Evolutionary conservation across 2,797 vertebrate species (phyloP).

Genomic region (Amphiprion clarkii): DNA sequence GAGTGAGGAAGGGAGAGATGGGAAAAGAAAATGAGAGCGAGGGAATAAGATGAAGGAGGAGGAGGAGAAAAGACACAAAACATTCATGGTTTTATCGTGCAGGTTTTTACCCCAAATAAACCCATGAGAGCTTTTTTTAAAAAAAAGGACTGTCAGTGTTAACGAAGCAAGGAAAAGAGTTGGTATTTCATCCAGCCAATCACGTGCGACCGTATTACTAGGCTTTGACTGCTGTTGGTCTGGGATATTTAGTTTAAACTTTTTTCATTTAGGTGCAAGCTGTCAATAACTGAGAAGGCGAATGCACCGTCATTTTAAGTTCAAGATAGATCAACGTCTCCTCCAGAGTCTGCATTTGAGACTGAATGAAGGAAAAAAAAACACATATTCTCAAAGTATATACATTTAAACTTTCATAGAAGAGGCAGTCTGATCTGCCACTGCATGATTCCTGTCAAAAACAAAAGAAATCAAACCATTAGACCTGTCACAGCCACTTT

Average conservation of each 20-base stretch:
- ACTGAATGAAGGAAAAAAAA: slow-evolving; percentile 69
- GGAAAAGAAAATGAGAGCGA: slow-evolving; percentile 53
- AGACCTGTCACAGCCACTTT: slow-evolving; percentile 75
- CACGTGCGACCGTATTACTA: slow-evolving; percentile 39
- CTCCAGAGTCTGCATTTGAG: slow-evolving; percentile 65
- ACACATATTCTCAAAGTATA: slow-evolving; percentile 70
- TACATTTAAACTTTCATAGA: slow-evolving; percentile 73
- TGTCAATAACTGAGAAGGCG: slow-evolving; percentile 58
- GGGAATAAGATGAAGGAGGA: slow-evolving; percentile 67
- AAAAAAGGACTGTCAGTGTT: slow-evolving; percentile 56
- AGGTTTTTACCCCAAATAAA: slow-evolving; percentile 60
- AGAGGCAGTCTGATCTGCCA: slow-evolving; percentile 77
- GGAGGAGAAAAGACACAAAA: slow-evolving; percentile 62
- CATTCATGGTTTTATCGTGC: slow-evolving; percentile 62
- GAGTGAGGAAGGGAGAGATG: slow-evolving; percentile 51
- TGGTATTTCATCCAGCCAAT: slow-evolving; percentile 61
- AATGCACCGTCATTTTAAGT: slow-evolving; percentile 63
- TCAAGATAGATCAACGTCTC: slow-evolving; percentile 54
- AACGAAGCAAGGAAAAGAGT: slow-evolving; percentile 52
- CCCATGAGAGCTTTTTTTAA: slow-evolving; percentile 64
- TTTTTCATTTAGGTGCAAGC: slow-evolving; percentile 61
- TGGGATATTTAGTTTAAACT: slow-evolving; percentile 46
- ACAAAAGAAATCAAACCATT: slow-evolving; percentile 76
- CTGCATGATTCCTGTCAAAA: slow-evolving; percentile 73
- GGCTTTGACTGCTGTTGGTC: slow-evolving; percentile 50